Base-by-base conservation (phyloP, 2,113 vertebrate species). In the Charina bottae region DNA sequence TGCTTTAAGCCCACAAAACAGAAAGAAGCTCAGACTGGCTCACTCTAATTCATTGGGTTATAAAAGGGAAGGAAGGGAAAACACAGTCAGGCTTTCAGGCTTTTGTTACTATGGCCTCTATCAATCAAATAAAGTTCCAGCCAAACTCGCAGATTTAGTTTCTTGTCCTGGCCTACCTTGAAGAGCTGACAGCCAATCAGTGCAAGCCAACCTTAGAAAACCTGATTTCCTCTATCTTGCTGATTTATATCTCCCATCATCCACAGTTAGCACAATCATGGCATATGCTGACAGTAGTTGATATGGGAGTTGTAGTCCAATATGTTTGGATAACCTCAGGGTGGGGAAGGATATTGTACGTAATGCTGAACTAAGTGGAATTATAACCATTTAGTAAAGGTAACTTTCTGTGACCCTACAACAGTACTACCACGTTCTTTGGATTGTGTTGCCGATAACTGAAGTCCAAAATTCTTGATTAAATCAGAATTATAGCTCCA, bases 401-500 rank as follows among this genome's bases (percentile, higher is more conserved):
- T 53, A 89, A n/a, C 62, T 72, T 89, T 53, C 62, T 54, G 6
- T 10, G 3, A 64, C 49, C 15, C 59, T 49, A 42, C 4, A 4
- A 64, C n/a, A 28, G 15, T 17, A 33, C 1, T 10, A 26, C 37
- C n/a, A 68, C 28, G 13, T 12, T 60, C 28, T 64, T 24, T 90
- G 83, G 3, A 23, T 33, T 60, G 83, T 85, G 28, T 28, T 85
- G 84, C 46, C 54, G 83, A 28, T 85, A 28, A 85, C 6, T 54
- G 37, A 46, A 84, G 53, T 42, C 0, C 0, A 90, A 33, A 4
- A 84, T 60, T 59, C 93, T 93, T 19, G 84, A n/a, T 23, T 21
- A 88, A 87, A 96, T 72, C 88, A 93, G 89, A 92, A 95, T 92
- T 72, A 92, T 84, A 59, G 91, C 78, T 5, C 86, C 93, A 89